A percentile compares a stretch with the other conserved stretches of the same genome.
Conservation (phyloP, 2,797 vertebrate species). For the Knipowitschia caucasica region DNA sequence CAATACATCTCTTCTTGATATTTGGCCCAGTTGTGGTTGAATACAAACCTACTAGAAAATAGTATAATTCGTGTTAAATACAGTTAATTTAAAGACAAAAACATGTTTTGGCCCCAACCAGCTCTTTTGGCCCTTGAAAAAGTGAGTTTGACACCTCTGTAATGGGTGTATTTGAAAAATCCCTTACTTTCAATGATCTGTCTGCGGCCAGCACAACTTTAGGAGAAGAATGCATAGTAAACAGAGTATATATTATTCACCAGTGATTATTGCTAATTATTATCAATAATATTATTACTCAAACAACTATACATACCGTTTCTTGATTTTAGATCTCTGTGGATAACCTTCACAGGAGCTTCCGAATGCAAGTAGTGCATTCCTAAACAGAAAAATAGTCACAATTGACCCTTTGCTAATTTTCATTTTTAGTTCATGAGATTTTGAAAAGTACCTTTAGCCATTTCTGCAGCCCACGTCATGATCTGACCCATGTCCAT, state of each 20-base stretch:
- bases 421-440: too few relatives aligned
- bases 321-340: conserved; percentile 96
- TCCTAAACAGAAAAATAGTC: conserved; percentile 69
- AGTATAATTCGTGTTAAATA: too few relatives aligned
- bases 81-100: too few relatives aligned
- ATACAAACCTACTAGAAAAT: too few relatives aligned
- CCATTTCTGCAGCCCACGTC: conserved; percentile 96
- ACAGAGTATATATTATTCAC: background rate
- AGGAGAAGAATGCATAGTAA: conserved; percentile 23
- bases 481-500: conserved; percentile 97
- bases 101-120: too few relatives aligned
- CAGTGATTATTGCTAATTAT: background rate
- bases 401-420: too few relatives aligned
- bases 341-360: conserved; percentile 95
- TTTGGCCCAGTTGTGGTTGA: too few relatives aligned
- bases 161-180: background rate
- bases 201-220: conserved; percentile 92
- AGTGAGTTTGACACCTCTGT: too few relatives aligned
- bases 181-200: conserved; percentile 87
- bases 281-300: background rate
- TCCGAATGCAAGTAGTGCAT: conserved; percentile 98
- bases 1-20: too few relatives aligned
- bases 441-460: conserved; percentile 83
- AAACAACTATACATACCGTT: conserved; percentile 81
- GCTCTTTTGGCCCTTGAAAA: background rate